These are phyloP conservation scores for Dendrocincla tyrannina DNA, from an alignment of 2,797 vertebrate species.

Conservation along the genomic window DNA sequence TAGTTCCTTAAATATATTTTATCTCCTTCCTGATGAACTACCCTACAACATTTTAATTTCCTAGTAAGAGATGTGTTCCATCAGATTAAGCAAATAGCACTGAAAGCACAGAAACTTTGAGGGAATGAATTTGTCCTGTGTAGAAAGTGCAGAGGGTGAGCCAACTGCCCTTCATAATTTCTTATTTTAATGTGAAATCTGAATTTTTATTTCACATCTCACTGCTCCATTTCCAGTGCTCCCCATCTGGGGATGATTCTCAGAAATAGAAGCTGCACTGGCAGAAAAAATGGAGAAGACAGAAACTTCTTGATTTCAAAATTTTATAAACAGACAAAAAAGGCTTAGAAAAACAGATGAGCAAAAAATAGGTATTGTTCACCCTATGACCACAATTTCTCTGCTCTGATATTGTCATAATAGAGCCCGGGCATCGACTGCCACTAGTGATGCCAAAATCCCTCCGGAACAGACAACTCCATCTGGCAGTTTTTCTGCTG, in stretches of 20 bases:
- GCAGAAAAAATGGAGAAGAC: not conserved
- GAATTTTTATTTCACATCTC: slow-evolving; percentile 27
- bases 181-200: not conserved
- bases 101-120: not conserved
- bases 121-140: not conserved
- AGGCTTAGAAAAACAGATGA: not conserved
- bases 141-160: not conserved
- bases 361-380: not conserved
- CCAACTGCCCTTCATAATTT: not conserved
- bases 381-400: not conserved
- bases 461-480: not conserved
- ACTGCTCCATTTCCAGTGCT: not conserved
- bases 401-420: not conserved
- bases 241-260: not conserved
- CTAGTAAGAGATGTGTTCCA: not conserved
- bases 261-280: not conserved
- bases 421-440: not conserved
- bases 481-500: not conserved
- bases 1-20: slow-evolving; percentile 25
- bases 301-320: not conserved
- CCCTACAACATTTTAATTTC: not conserved
- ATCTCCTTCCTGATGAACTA: slow-evolving; percentile 8
- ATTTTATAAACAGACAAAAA: not conserved
- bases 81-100: slow-evolving; percentile 13
- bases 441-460: not conserved